These are phyloP conservation scores for Menidia menidia DNA, from an alignment of 2,797 vertebrate genomes.

Conservation along the genomic window DNA sequence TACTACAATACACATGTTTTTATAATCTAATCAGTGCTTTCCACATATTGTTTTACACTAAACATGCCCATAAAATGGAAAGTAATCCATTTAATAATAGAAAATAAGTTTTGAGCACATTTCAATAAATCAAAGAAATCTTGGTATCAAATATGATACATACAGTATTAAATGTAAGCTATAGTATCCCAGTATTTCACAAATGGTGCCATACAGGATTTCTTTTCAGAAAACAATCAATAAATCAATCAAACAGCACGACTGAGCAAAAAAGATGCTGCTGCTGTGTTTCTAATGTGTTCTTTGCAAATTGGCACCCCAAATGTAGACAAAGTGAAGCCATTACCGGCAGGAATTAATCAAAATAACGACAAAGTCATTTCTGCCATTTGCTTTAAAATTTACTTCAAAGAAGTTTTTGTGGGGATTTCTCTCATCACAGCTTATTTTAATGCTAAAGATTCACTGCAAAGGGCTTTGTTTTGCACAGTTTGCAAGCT, in stretches of 20 bases:
- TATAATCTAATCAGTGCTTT: too few relatives aligned
- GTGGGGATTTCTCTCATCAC: background rate
- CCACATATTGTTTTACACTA: too few relatives aligned
- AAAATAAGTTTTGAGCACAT: too few relatives aligned
- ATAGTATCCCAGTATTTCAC: too few relatives aligned
- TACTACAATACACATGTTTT: too few relatives aligned
- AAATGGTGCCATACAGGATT: too few relatives aligned
- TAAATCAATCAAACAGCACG: slow-evolving; percentile 7
- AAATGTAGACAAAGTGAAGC: slow-evolving; percentile 19
- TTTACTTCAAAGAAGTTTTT: background rate
- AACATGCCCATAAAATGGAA: too few relatives aligned
- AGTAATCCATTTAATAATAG: too few relatives aligned
- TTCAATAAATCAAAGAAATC: too few relatives aligned
- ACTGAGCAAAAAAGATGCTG: slow-evolving; percentile 58
- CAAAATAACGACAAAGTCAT: slow-evolving; percentile 13
- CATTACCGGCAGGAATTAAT: too few relatives aligned
- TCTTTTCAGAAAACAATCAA: slow-evolving; percentile 11
- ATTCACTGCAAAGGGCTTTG: background rate
- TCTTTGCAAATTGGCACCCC: slow-evolving; percentile 47
- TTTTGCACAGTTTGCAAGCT: background rate
- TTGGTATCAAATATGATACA: too few relatives aligned
- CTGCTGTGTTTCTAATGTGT: slow-evolving; percentile 54
- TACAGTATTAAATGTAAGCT: too few relatives aligned
- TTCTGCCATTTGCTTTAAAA: background rate
- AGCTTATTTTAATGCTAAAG: background rate